Evolutionary conservation across 1,140 invertebrate genomes (phyloP).

Genomic region (Teleopsis dalmanni): DNA sequence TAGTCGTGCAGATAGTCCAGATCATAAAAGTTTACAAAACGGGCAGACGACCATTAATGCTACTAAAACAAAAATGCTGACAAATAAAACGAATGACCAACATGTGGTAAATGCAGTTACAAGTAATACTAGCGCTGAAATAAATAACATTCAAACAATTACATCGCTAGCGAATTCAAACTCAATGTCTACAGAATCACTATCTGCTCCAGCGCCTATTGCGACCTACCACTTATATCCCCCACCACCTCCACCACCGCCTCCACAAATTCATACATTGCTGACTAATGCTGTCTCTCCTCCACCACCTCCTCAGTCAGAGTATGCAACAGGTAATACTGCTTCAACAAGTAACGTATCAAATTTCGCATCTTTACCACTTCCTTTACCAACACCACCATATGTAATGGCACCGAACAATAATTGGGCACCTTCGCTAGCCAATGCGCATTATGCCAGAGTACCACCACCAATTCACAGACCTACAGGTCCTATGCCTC

Average conservation of each 20-base stretch:
- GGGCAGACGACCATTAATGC: constrained; percentile 9
- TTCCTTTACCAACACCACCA: constrained; percentile 7
- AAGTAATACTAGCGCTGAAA: constrained; percentile 18
- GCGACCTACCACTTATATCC: constrained; percentile 3
- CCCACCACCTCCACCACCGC: neutral
- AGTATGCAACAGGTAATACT: constrained; percentile 3
- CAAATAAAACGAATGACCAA: constrained; percentile 5
- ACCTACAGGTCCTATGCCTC: no score
- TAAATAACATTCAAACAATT: constrained; percentile 13
- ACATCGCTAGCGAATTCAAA: constrained; percentile 9
- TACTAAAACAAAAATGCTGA: constrained; percentile 8
- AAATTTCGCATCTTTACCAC: constrained; percentile 22
- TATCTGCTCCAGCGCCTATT: neutral
- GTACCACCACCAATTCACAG: no score
- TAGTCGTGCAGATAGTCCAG: constrained; percentile 42
- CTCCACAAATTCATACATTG: constrained; percentile 15
- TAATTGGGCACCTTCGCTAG: no score
- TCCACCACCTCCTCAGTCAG: constrained; percentile 11
- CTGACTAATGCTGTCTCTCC: constrained; percentile 10
- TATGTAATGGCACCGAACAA: constrained; percentile 1
- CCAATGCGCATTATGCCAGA: no score
- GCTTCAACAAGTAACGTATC: constrained; percentile 16
- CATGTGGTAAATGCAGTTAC: neutral
- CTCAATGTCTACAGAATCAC: neutral
- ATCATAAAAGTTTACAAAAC: constrained; percentile 13